A percentile compares a stretch with the other conserved stretches of the same genome.
Evolutionary conservation across 2,113 vertebrate genomes (phyloP).

Genomic region (Rhinolophus ferrumequinum): DNA sequence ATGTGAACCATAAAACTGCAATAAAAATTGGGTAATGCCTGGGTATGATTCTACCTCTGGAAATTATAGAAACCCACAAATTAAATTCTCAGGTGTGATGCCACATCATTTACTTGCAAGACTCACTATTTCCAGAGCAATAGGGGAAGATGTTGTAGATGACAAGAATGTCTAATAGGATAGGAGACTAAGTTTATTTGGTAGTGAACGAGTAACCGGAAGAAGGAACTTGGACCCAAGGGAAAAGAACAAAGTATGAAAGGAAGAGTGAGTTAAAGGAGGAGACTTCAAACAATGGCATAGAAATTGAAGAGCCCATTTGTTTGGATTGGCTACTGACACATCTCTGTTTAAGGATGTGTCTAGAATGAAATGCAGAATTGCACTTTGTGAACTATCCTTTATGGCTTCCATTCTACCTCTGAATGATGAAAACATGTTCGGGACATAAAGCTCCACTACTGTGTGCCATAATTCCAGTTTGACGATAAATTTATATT

Average conservation of each 20-base stretch:
- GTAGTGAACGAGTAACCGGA: slow-evolving; percentile 50
- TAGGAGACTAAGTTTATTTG: slow-evolving; percentile 28
- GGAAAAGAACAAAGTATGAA: slow-evolving; percentile 15
- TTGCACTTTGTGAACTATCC: background rate
- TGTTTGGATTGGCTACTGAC: background rate
- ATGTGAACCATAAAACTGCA: slow-evolving; percentile 64
- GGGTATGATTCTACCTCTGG: slow-evolving; percentile 68
- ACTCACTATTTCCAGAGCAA: slow-evolving; percentile 35
- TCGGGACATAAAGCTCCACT: slow-evolving; percentile 34
- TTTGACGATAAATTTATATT: slow-evolving; percentile 38
- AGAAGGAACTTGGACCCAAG: slow-evolving; percentile 3
- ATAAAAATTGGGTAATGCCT: slow-evolving; percentile 61
- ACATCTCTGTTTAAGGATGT: background rate
- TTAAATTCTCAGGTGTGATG: slow-evolving; percentile 41
- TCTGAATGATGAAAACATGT: slow-evolving; percentile 45
- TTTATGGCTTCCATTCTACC: slow-evolving; percentile 27
- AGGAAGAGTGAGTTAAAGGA: background rate
- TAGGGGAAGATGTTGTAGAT: slow-evolving; percentile 7
- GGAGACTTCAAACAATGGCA: background rate
- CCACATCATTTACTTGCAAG: slow-evolving; percentile 20
- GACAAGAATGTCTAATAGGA: background rate
- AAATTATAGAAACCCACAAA: slow-evolving; percentile 30
- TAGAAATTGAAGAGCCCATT: background rate
- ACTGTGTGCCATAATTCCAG: background rate
- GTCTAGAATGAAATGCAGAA: slow-evolving; percentile 20